Evolutionary conservation across 2,797 vertebrate species (phyloP).

Genomic region (Jordanella pulchra): DNA sequence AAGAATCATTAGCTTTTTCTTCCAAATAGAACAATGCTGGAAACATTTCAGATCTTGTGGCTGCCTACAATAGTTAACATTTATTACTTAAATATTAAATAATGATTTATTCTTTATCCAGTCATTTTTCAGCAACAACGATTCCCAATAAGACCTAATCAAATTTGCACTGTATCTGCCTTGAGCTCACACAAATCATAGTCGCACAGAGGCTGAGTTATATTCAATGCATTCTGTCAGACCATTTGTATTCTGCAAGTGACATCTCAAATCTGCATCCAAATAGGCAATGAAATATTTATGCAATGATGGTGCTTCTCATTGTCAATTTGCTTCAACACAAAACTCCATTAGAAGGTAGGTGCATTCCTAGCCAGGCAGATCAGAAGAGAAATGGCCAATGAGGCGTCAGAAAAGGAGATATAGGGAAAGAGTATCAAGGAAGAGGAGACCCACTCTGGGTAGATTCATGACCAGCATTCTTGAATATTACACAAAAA

Average conservation of each 20-base stretch:
- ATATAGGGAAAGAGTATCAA: constrained; percentile 26
- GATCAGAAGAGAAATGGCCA: constrained; percentile 75
- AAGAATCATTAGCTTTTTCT: background rate
- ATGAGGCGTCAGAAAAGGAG: constrained; percentile 50
- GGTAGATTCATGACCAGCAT: constrained; percentile 42
- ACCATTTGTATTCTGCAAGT: constrained; percentile 75
- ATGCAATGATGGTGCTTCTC: constrained; percentile 76
- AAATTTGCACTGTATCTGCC: constrained; percentile 44
- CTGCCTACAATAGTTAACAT: constrained; percentile 18
- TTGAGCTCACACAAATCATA: constrained; percentile 60
- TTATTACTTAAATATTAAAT: constrained; percentile 29
- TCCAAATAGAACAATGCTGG: background rate
- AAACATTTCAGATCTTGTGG: background rate
- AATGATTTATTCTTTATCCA: constrained; percentile 32
- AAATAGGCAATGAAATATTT: constrained; percentile 82
- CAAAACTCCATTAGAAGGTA: constrained; percentile 75
- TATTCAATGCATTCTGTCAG: constrained; percentile 39
- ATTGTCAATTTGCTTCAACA: constrained; percentile 81
- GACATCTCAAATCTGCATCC: constrained; percentile 75
- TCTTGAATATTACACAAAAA: constrained; percentile 42
- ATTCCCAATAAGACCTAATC: constrained; percentile 55
- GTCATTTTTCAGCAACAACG: constrained; percentile 39
- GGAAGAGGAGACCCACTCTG: constrained; percentile 39
- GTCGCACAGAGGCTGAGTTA: constrained; percentile 41
- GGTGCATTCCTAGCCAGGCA: constrained; percentile 77